Evolutionary conservation across 2,888 invertebrate species (phyloP).

Genomic region (Tolmerus cingulatus): DNA sequence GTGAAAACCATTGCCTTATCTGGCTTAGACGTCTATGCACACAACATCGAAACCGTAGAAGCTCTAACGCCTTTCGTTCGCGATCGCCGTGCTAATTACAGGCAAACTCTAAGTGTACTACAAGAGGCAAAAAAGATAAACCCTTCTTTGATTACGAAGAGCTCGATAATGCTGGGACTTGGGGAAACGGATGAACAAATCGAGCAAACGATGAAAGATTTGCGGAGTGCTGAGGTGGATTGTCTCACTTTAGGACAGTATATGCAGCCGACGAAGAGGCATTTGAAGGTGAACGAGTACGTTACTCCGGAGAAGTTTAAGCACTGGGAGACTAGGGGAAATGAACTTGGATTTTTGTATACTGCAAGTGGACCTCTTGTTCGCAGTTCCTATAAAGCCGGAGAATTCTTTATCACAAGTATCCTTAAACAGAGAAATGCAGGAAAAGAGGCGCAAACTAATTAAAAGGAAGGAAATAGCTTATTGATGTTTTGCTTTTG

Average conservation of each 20-base stretch:
- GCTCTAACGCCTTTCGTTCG: slow-evolving; percentile 89
- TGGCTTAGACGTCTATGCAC: slow-evolving; percentile 96
- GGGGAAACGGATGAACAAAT: slow-evolving; percentile 90
- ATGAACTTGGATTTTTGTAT: slow-evolving; percentile 90
- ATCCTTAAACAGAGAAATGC: slow-evolving; percentile 71
- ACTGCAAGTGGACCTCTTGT: slow-evolving; percentile 98
- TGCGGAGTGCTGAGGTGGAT: slow-evolving; percentile 84
- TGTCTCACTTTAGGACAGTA: slow-evolving; percentile 98
- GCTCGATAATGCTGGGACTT: slow-evolving; percentile 97
- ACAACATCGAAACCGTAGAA: slow-evolving; percentile 98
- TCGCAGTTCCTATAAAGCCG: slow-evolving; percentile 97
- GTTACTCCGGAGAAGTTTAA: slow-evolving; percentile 94
- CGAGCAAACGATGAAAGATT: slow-evolving; percentile 84
- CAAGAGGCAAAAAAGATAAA: slow-evolving; percentile 82
- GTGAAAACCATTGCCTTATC: slow-evolving; percentile 79
- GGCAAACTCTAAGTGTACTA: slow-evolving; percentile 87
- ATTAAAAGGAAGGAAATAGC: background rate
- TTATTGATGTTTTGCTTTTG: background rate
- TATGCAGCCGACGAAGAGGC: slow-evolving; percentile 98
- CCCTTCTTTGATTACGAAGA: slow-evolving; percentile 90
- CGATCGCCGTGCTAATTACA: slow-evolving; percentile 90
- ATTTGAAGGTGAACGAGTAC: slow-evolving; percentile 94
- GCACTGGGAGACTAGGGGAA: slow-evolving; percentile 84
- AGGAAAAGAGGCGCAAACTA: background rate
- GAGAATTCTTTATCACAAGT: slow-evolving; percentile 89